Conservation (phyloP, 2,888 invertebrate genomes). For the Latrodectus elegans region DNA sequence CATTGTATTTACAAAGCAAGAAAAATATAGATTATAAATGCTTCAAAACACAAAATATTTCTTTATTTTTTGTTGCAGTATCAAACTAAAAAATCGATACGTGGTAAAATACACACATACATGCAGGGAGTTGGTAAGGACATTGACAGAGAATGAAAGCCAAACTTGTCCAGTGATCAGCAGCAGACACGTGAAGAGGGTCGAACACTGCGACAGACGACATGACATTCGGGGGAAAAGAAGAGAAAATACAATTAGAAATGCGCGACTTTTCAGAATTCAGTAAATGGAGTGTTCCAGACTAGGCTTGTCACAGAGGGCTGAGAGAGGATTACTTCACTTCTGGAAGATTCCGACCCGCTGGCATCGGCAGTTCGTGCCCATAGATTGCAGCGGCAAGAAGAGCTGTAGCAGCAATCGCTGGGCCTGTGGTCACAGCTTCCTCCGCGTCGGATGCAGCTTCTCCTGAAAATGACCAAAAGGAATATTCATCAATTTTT, state of each 20-base stretch:
- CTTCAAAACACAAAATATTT: not conserved
- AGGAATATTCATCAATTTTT: not conserved
- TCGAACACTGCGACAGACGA: not conserved
- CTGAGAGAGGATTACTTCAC: slow-evolving; percentile 15
- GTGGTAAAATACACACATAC: too few relatives aligned
- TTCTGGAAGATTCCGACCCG: slow-evolving; percentile 88
- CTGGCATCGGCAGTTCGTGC: slow-evolving; percentile 90
- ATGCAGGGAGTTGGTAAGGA: too few relatives aligned
- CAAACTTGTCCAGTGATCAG: too few relatives aligned
- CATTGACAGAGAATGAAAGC: too few relatives aligned
- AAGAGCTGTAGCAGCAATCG: slow-evolving; percentile 89
- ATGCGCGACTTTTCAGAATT: not conserved
- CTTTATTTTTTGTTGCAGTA: too few relatives aligned
- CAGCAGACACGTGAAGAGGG: too few relatives aligned
- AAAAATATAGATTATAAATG: not conserved
- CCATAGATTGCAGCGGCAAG: slow-evolving; percentile 91
- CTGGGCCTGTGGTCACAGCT: slow-evolving; percentile 89
- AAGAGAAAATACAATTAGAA: slow-evolving; percentile 9
- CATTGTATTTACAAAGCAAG: not conserved
- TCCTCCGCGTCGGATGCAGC: slow-evolving; percentile 85
- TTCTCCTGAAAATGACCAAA: slow-evolving; percentile 58
- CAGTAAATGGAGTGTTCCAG: not conserved
- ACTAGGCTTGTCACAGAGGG: not conserved
- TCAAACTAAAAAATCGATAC: too few relatives aligned
- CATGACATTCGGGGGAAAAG: not conserved